Conservation (phyloP, 2,797 vertebrate species). For the Orientallactaga sibirica region DNA sequence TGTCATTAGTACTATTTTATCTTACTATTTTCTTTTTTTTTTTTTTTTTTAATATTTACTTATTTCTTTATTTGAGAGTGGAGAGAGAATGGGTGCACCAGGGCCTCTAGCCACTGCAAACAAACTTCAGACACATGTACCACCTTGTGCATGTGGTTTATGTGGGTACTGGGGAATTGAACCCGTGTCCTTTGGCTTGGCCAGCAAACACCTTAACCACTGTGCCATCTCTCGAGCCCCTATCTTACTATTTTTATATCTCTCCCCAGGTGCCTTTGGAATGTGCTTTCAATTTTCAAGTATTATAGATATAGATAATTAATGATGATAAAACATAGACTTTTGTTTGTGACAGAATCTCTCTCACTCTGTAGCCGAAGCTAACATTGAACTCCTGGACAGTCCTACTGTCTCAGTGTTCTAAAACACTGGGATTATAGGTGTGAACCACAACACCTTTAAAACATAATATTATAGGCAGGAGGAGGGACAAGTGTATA, state of each 20-base stretch:
- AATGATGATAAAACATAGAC: not conserved
- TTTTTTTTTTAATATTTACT: too few species aligned
- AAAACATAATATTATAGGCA: not conserved
- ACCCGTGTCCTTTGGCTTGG: too few species aligned
- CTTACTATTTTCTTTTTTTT: too few species aligned
- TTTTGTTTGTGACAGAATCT: not conserved
- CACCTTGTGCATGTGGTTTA: too few species aligned
- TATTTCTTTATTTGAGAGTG: too few species aligned
- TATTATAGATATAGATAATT: conserved; percentile 34
- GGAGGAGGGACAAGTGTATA: not conserved
- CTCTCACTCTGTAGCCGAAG: not conserved
- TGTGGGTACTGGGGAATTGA: too few species aligned
- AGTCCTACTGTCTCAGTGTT: not conserved
- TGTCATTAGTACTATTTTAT: conserved; percentile 21
- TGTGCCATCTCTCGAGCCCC: too few species aligned
- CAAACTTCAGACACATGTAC: too few species aligned
- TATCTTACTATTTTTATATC: not conserved
- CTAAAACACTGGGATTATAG: not conserved
- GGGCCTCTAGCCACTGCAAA: too few species aligned
- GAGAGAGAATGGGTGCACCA: too few species aligned
- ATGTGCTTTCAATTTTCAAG: conserved; percentile 14
- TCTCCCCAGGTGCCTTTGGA: not conserved
- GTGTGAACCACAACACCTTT: not conserved
- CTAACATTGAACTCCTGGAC: not conserved
- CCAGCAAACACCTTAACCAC: too few species aligned